Percentiles rank a stretch among this genome's conserved stretches.
phyloP scores from a whole-genome alignment of 2,888 invertebrate species.

The Bruchidius siliquastri region DNA sequence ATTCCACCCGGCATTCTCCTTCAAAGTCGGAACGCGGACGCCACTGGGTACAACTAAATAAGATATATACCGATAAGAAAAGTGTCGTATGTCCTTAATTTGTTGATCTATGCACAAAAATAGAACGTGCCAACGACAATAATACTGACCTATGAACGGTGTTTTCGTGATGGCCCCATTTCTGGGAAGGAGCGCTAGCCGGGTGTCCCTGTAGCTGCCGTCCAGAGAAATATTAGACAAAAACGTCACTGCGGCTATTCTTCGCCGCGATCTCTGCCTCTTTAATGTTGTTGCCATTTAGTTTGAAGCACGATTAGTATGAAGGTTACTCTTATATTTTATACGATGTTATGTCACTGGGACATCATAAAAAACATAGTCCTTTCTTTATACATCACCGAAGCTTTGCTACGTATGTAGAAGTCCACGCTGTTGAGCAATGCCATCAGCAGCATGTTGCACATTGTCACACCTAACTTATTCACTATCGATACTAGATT shows the following conservation, averaged over 20 bases:
- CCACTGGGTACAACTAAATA: not conserved
- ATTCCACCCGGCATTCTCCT: not conserved
- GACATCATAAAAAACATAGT: conserved; percentile 34
- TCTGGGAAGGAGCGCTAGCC: conserved; percentile 50
- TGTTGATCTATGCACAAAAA: not conserved
- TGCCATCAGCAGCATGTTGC: not conserved
- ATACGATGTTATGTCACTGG: conserved; percentile 32
- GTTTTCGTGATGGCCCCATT: conserved; percentile 42
- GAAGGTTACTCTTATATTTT: not conserved
- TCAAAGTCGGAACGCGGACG: not conserved
- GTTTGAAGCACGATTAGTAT: conserved; percentile 1
- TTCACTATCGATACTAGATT: not conserved
- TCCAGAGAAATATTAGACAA: conserved; percentile 92
- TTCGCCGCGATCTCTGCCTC: conserved; percentile 68
- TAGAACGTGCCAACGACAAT: not conserved
- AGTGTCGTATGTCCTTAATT: not conserved
- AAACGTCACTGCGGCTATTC: conserved; percentile 90
- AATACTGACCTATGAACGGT: conserved; percentile 16
- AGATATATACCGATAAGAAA: not conserved
- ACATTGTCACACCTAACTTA: not conserved
- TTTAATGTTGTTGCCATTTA: conserved; percentile 54
- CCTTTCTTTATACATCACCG: conserved; percentile 34
- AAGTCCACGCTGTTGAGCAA: not conserved
- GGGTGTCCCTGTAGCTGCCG: conserved; percentile 76
- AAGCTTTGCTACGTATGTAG: conserved; percentile 3